Evolutionary conservation across 2,113 vertebrate species (phyloP).

Genomic region (Rostratula benghalensis): DNA sequence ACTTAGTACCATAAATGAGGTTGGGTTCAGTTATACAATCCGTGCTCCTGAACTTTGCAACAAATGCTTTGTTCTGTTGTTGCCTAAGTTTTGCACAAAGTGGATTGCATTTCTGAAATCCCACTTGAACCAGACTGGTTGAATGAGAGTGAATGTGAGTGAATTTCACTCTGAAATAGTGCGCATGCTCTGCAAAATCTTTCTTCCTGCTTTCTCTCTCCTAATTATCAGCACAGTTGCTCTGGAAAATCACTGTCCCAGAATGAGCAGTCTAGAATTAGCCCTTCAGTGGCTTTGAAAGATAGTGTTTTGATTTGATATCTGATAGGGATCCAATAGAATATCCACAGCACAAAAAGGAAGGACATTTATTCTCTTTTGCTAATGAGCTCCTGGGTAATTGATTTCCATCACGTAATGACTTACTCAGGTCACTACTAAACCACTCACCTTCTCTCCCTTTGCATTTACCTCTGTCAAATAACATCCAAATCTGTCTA

Average conservation of each 20-base stretch:
- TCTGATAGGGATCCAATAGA: background rate
- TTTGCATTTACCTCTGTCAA: background rate
- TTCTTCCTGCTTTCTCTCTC: background rate
- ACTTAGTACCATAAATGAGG: background rate
- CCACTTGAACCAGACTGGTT: background rate
- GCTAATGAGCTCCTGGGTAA: background rate
- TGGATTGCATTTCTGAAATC: background rate
- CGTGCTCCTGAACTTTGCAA: background rate
- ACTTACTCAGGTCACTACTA: background rate
- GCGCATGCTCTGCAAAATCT: background rate
- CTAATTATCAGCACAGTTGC: background rate
- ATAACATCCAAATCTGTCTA: background rate
- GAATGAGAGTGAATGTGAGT: background rate
- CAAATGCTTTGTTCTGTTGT: background rate
- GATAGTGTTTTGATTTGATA: background rate
- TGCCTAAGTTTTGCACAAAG: background rate
- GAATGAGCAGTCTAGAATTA: background rate
- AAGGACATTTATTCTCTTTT: background rate
- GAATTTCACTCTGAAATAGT: background rate
- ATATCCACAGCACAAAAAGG: background rate
- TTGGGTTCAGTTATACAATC: background rate
- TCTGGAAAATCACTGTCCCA: background rate
- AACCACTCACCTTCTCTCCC: background rate
- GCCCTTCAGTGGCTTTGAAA: background rate
- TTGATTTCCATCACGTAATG: background rate